A percentile compares a stretch with the other conserved stretches of the same genome.
These are phyloP conservation scores for Polylopha cassiicola DNA, from an alignment of 2,888 invertebrate species.

Conservation along the genomic window DNA sequence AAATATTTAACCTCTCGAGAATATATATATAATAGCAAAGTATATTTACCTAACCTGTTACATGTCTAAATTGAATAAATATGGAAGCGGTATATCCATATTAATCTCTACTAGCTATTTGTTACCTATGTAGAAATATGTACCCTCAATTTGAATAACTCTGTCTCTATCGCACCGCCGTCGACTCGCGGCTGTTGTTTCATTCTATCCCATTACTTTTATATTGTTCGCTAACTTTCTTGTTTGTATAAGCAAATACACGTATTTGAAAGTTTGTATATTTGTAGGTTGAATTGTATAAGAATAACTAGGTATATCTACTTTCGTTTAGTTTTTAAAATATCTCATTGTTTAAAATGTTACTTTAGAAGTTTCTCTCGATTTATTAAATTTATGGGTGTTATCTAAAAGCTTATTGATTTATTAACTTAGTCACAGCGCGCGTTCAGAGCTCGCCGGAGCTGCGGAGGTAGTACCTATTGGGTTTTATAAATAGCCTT, in stretches of 20 bases:
- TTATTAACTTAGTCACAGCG: no score
- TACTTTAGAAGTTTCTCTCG: no score
- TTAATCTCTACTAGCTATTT: conserved; percentile 70
- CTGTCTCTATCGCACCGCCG: conserved; percentile 53
- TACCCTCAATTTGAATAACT: conserved; percentile 76
- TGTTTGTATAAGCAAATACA: conserved; percentile 78
- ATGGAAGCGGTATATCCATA: conserved; percentile 64
- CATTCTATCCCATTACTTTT: conserved; percentile 75
- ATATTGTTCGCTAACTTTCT: conserved; percentile 78
- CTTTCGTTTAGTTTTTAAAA: conserved; percentile 35
- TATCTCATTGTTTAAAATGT: conserved; percentile 2
- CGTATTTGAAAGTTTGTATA: conserved; percentile 77
- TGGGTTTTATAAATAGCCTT: no score
- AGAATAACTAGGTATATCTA: conserved; percentile 55
- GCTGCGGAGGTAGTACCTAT: no score
- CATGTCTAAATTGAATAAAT: conserved; percentile 29
- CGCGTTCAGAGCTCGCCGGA: no score
- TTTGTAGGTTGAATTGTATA: conserved; percentile 72
- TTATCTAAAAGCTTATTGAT: not conserved
- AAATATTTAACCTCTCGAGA: no score
- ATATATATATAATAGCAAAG: no score
- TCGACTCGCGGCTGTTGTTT: conserved; percentile 37
- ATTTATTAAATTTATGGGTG: no score
- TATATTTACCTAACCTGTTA: no score
- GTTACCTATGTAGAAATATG: conserved; percentile 77